Evolutionary conservation across 2,113 vertebrate species (phyloP), one percentile per base, ranked within the genome.

Genomic region (Callochromis pleurospilus): DNA sequence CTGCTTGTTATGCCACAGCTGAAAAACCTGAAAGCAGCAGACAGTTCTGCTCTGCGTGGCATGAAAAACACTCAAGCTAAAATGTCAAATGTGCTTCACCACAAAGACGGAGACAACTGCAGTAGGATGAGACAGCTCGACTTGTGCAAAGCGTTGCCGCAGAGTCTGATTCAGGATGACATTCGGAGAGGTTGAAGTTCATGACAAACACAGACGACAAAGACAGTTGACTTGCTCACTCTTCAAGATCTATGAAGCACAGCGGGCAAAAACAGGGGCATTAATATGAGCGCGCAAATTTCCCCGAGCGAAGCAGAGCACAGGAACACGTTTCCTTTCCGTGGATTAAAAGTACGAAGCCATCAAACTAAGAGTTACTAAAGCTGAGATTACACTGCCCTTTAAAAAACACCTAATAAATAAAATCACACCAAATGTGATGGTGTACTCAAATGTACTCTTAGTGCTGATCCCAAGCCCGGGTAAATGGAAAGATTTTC

Each of bases 121-220:
- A 29, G 92, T 84, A 81, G 85, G 83, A 93, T 85, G 77, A 89
- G 93, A 92, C 92, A 91, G 81, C 60, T 79, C 87, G 91, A 92
- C 86, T 94, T 86, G 91, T 62, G 79, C 90, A 94, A 86, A 92
- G 88, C 83, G 24, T 42, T 56, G 83, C 87, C 88, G 79, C 82
- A 79, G 87, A 89, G 90, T 19, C 79, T 93, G 93, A 94, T 93
- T 91, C 85, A 80, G 82, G 83, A 33, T 92, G 92, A 93, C 94
- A 93, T 92, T 91, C 83, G 88, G 84, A 86, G 84, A 82, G 90
- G 82, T 79, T 53, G 79, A 73, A 84, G 62, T 85, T 88, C 80
- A 56, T 55, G 54, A 70, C 80, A 68, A 86, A 93, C 82, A 81
- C 75, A 89, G 85, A 91, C 7, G 38, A 93, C 88, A 83, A 84